These are phyloP conservation scores for Trypoxylon attenuatum DNA, from an alignment of 2,888 invertebrate species.

Conservation along the genomic window DNA sequence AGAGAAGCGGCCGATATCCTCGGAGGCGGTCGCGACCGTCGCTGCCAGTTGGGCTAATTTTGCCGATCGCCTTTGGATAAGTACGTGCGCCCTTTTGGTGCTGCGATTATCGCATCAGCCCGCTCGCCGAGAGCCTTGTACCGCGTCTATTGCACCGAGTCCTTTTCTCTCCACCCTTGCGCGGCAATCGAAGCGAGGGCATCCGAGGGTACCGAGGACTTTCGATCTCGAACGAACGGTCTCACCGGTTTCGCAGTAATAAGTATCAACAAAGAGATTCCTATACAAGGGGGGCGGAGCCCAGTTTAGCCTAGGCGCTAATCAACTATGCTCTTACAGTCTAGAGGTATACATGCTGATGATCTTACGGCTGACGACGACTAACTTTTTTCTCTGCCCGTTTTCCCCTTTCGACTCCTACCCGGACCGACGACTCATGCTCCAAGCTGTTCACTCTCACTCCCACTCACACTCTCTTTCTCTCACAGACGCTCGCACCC, in stretches of 20 bases:
- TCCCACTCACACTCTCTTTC: background rate
- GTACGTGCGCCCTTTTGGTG: too few relatives aligned
- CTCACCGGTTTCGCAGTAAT: conserved; percentile 56
- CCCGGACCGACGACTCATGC: too few relatives aligned
- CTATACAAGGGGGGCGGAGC: conserved; percentile 70
- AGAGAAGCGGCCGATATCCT: conserved; percentile 43
- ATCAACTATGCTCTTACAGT: conserved; percentile 68
- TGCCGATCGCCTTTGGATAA: too few relatives aligned
- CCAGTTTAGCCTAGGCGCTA: conserved; percentile 68
- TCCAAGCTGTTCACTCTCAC: background rate
- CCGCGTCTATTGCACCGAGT: conserved; percentile 67
- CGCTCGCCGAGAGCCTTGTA: too few relatives aligned
- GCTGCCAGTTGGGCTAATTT: conserved; percentile 4
- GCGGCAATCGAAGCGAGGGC: conserved; percentile 16
- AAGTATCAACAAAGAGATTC: conserved; percentile 73
- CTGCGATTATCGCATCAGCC: too few relatives aligned
- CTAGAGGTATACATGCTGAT: conserved; percentile 74
- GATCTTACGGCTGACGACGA: conserved; percentile 65
- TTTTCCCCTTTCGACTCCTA: conserved; percentile 17
- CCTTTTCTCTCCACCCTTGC: conserved; percentile 17
- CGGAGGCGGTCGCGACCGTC: conserved; percentile 34
- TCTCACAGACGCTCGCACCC: too few relatives aligned
- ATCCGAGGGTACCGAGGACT: conserved; percentile 36
- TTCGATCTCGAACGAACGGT: conserved; percentile 46
- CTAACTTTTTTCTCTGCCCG: conserved; percentile 22